Evolutionary conservation across 2,888 invertebrate species (phyloP).

Genomic region (Eilema griseolum): DNA sequence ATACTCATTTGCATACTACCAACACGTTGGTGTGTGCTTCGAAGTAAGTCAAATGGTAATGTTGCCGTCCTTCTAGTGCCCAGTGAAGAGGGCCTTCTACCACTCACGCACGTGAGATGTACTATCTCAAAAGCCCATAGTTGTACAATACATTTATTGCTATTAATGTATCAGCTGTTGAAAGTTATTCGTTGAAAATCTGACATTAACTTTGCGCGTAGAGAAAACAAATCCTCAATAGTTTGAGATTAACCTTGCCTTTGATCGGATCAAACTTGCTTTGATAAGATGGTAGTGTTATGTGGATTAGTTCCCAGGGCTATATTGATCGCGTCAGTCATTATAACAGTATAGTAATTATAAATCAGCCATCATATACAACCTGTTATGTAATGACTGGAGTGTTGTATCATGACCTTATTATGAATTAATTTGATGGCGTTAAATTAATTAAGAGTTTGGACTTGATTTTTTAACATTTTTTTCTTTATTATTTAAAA

Average conservation of each 20-base stretch:
- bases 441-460: no score
- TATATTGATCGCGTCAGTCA: conserved; percentile 41
- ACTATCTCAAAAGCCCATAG: no score
- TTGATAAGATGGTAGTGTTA: conserved; percentile 46
- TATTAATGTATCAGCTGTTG: neutral
- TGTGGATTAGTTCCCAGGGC: conserved; percentile 38
- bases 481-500: neutral
- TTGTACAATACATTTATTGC: no score
- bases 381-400: neutral
- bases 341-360: conserved; percentile 43
- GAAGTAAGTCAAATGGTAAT: no score
- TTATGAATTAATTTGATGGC: neutral
- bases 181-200: neutral
- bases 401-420: neutral
- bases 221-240: conserved; percentile 9
- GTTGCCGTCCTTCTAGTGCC: no score
- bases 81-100: no score
- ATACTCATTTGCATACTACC: no score
- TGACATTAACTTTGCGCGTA: conserved; percentile 3
- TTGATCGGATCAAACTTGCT: conserved; percentile 25
- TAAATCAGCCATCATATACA: conserved; percentile 29
- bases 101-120: no score
- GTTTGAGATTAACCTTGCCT: conserved; percentile 31
- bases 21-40: no score
- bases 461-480: neutral